Base-by-base conservation (phyloP, 2,888 invertebrate species). In the Leptopilina drosophilae region DNA sequence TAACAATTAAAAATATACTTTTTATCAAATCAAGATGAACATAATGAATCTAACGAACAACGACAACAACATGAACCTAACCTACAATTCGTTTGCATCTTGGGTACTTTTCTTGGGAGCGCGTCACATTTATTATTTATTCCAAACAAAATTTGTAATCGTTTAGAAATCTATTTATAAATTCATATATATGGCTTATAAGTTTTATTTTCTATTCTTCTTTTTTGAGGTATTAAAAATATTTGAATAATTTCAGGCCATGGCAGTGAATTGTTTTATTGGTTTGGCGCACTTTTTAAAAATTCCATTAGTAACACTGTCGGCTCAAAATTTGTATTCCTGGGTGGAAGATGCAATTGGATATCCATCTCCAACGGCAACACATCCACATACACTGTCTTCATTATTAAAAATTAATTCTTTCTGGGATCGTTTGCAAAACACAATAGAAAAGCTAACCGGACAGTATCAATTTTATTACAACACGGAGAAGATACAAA, bases 261-360 rank as follows among this genome's bases (percentile, higher is more conserved):
- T 95, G 84, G 93, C 93, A 80, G 93, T 93, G 33, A 94, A 95
- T 82, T 95, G 95, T 84, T 90, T 93, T 69, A 89, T 95, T 83
- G 95, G 94, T 0, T 90, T 95, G 15, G 94, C 94, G 1, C 90
- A 94, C 86, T 88, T 93, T 77, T 88, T 95, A 75, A 90, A 93
- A 42, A 92, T 93, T 9, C 94, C 95, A 0, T 92, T 94, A 1
- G 92, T 95, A 0, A 94, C 93, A 0, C 82, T 94, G 1, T 62
- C 62, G 9, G 94, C 94, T 40, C 93, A 94, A 0, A 93, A 94
- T 77, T 89, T 92, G 0, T 85, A 94, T 11, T 93, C 94, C 92
- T 95, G 94, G 93, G 93, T 93, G 59, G 93, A 92, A 82, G 92
- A 92, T 80, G 92, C 93, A 59, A 92, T 94, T 62, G 94, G 94